Conservation (phyloP, 1,140 invertebrate species). For the Brachionus sp. region DNA sequence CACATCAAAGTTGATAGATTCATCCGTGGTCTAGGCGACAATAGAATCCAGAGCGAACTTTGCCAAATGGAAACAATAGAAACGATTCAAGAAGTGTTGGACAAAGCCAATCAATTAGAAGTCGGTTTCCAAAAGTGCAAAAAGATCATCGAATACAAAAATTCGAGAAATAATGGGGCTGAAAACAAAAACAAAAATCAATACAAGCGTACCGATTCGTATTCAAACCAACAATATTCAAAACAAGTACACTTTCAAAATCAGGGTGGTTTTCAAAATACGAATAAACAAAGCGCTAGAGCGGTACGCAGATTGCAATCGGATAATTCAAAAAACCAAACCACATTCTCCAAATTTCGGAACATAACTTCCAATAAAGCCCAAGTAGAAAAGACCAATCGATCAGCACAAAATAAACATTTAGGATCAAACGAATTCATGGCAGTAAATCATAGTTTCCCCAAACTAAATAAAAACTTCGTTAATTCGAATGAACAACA, state of each 20-base stretch:
- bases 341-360: not conserved
- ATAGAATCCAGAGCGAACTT: not conserved
- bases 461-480: not conserved
- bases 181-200: not conserved
- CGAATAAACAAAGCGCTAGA: not conserved
- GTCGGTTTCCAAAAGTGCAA: slow-evolving; percentile 13
- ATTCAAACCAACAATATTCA: not conserved
- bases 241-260: not conserved
- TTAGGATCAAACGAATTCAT: not conserved
- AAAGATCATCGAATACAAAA: not conserved
- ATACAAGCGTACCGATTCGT: not conserved
- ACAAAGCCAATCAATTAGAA: slow-evolving; percentile 1
- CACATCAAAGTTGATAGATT: not conserved
- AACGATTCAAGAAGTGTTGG: not conserved
- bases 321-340: not conserved
- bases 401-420: not conserved
- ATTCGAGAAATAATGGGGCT: not conserved
- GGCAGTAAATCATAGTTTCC: not conserved
- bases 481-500: not conserved
- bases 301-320: not conserved
- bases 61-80: not conserved
- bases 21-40: not conserved
- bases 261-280: not conserved
- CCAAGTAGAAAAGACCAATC: not conserved
- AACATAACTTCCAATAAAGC: not conserved